These are phyloP conservation scores for Scarus forsteni DNA, from an alignment of 2,797 vertebrate species.

Conservation along the genomic window DNA sequence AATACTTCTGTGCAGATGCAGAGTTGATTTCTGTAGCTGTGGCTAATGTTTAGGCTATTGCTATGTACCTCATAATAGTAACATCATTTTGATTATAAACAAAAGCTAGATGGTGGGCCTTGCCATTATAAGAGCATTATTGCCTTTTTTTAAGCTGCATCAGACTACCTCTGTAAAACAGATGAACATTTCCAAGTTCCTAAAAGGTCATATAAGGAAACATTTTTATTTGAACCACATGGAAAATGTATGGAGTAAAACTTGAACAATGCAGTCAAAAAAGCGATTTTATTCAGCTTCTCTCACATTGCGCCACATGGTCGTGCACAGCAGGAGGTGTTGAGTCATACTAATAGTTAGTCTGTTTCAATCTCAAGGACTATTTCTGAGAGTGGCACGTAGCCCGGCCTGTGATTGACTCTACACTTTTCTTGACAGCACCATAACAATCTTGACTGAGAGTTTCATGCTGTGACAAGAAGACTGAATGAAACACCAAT, in stretches of 20 bases:
- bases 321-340: constrained; percentile 22
- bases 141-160: too few species aligned
- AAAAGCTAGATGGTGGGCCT: too few species aligned
- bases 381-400: not conserved
- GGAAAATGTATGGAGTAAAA: not conserved
- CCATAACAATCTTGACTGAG: not conserved
- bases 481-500: constrained; percentile 4
- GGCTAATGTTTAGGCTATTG: too few species aligned
- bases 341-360: constrained; percentile 16
- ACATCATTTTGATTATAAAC: too few species aligned
- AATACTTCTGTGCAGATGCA: too few species aligned
- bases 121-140: too few species aligned
- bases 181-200: too few species aligned
- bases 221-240: not conserved
- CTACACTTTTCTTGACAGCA: constrained; percentile 3
- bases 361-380: constrained; percentile 13
- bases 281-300: not conserved
- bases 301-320: constrained; percentile 5
- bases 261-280: not conserved
- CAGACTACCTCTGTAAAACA: too few species aligned
- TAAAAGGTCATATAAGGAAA: not conserved
- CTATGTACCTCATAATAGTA: too few species aligned
- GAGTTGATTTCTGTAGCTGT: too few species aligned
- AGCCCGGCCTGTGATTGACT: constrained; percentile 16
- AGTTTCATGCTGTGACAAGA: constrained; percentile 7